Evolutionary conservation across 64 coral and sea anemone genomes (phyloP), one percentile per base, ranked within the genome.

Genomic region (Stylophora pistillata): DNA sequence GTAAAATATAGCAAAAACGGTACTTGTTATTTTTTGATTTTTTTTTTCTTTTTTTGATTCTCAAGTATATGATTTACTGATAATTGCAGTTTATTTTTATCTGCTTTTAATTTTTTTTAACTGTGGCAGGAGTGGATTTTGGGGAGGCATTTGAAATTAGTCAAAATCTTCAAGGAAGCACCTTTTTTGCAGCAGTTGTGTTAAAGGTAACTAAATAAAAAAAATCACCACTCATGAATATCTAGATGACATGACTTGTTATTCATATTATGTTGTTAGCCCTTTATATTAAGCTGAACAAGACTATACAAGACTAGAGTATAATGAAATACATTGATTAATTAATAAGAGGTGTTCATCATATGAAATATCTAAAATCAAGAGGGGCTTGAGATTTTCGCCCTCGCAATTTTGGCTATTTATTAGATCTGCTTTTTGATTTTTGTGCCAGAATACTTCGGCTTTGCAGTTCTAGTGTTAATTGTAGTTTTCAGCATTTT

Each of bases 1-100:
- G 62, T 98, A 16, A 98, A 98, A 56, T 98, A 79, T 58, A 94
- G 92, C 86, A 98, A 95, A 76, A 98, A 98, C 78, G 96, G 96
- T 98, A 85, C 55, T 71, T n/a, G n/a, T n/a, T n/a, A n/a, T n/a
- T n/a, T 78, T 17, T 29, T 27, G 52, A 17, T 30, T 20, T 63
- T 47, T 71, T 89, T 56, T 16, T 71, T 2, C 1, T 33, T 33
- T 71, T 71, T 30, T 47, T 47, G 37, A 47, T 47, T 47, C 37
- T 47, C 7, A 47, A 47, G 37, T 7, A 47, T 47, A 47, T 47
- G 37, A 47, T 47, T 47, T 47, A n/a, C n/a, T n/a, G n/a, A n/a
- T n/a, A 47, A 7, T 47, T 47, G 37, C 37, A 47, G 4, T 30
- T 25, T 14, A 9, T 31, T 56, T 62, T 17, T 10, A 69, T 47